Evolutionary conservation across 2,888 invertebrate genomes (phyloP), one percentile per base, ranked within the genome.

Genomic region (Macaria notata): DNA sequence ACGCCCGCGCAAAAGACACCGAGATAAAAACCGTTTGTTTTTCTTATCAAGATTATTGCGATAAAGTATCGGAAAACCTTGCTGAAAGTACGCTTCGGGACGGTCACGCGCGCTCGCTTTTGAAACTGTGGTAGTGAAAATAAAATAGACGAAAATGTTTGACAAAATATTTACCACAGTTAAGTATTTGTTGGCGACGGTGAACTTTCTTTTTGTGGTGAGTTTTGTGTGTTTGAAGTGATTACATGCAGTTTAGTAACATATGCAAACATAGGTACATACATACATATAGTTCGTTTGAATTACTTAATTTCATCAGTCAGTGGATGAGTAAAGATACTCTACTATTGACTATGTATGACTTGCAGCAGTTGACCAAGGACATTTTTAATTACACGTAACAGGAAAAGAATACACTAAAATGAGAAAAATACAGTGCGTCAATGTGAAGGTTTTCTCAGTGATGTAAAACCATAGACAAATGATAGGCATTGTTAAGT

Each of bases 11-110:
- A 50, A 46, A 36, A 52, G 31, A 56, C 42, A 29, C 46, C 47
- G 74, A 84, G 88, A 88, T 88, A 87, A 85, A 41, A 81, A 79
- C 73, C 68, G 81, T 77, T 85, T 84, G 82, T 83, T 84, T 84
- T 83, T 76, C 86, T 89, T 89, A 90, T 89, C 90, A 86, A 87
- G 87, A 87, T 88, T 83, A 84, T 69, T 72, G 72, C 61, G 88
- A 88, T 88, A 89, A 88, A 84, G 83, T 88, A 89, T 81, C 79
- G 74, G 72, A 65, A 7, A 63, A 78, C 61, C 65, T 70, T 64
- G 78, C 75, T 78, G 76, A 79, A 81, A 78, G 72, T 75, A 72
- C 70, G 71, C 67, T 72, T 69, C 66, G 69, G 67, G 66, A 67
- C 66, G 72, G 79, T 80, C 80, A 79, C 78, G 80, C 71, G 78